Evolutionary conservation across 2,797 vertebrate genomes (phyloP), one percentile per base, ranked within the genome.

Genomic region (Lagothrix lagotricha): DNA sequence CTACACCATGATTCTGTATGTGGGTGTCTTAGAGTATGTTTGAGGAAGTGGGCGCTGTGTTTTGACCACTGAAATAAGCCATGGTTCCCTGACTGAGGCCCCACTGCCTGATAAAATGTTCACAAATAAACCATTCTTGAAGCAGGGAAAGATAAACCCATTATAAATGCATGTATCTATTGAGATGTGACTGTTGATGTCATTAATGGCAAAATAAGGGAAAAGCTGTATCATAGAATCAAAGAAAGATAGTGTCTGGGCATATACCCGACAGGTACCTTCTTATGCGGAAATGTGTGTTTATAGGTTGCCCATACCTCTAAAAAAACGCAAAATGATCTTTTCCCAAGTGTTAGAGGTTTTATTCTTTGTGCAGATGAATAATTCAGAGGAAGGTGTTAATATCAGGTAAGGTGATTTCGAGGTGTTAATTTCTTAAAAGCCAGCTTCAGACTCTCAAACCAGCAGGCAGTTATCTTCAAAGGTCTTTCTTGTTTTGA

Each of bases 391-490:
- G 57, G 81, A 36, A 67, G 48, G 61, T 67, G 30, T 67, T 67
- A 30, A 61, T 61, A 30, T 61, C 58, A 30, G 58, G 30, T 61
- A 61, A 61, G 28, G 50, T 41, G 82, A 46, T 64, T 70, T 41
- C 3, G 2, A 52, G 70, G 19, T 82, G 1, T 28, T 1, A 1
- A 1, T n/a, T 70, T 72, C 61, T 50, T 9, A 0, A 22, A 50
- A 58, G 76, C 75, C 17, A 9, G 24, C 54, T 33, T 41, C 64
- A 5, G 85, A 48, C 9, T 10, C 9, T 24, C 22, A n/a, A 24
- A 28, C 39, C 30, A 2, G 3, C 0, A 14, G 57, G 30, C 75
- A 1, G 3, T 20, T 6, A 26, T 19, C 26, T 3, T 10, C 8
- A 75, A 26, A 26, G 39, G 39, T 75, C 46, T 54, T 39, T 57